Evolutionary conservation across 2,888 invertebrate genomes (phyloP).

Genomic region (Himalopsyche japonica): DNA sequence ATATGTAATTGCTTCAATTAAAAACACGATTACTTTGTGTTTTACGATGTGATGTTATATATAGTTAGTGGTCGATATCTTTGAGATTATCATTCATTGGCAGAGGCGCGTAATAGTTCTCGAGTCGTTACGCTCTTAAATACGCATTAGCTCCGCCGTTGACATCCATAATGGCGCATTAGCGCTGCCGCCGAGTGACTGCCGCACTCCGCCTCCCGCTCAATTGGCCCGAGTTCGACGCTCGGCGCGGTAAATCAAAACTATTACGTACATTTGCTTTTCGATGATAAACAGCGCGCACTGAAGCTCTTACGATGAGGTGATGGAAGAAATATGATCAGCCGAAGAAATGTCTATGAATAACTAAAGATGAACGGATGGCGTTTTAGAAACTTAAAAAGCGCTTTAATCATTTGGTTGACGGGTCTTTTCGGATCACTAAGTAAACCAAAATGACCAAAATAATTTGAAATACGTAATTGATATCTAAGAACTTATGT

Average conservation of each 20-base stretch:
- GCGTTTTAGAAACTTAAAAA: background rate
- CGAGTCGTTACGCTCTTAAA: background rate
- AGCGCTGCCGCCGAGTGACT: background rate
- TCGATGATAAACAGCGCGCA: background rate
- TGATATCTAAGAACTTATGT: no score
- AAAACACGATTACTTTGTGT: no score
- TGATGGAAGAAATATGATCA: background rate
- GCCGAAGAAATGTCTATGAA: background rate
- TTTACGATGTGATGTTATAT: no score
- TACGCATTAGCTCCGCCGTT: background rate
- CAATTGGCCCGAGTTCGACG: background rate
- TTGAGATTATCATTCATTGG: no score
- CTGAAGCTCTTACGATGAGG: background rate
- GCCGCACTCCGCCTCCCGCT: background rate
- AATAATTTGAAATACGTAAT: no score
- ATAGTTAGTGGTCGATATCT: no score
- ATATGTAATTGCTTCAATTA: no score
- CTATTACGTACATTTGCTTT: background rate
- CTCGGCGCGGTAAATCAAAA: background rate
- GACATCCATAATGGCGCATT: background rate
- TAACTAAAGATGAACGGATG: background rate
- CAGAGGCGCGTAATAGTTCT: background rate
- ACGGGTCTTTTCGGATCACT: no score
- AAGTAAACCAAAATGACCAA: no score
- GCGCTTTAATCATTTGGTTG: no score